phyloP scores from a whole-genome alignment of 2,113 vertebrate genomes.

The Crocuta crocuta region DNA sequence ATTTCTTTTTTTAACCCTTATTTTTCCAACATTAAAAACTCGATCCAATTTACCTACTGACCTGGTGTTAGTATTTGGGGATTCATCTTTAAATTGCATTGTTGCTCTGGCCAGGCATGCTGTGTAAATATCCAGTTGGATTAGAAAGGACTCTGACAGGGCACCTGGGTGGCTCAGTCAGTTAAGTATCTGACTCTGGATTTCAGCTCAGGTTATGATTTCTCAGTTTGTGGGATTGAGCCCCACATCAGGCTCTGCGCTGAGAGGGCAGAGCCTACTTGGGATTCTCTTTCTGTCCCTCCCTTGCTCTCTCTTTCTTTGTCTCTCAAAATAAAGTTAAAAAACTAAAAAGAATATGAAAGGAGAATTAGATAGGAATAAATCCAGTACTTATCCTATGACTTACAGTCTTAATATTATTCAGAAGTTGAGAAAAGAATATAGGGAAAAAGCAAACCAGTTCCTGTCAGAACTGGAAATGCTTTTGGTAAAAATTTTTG shows the following conservation, averaged over 20 bases:
- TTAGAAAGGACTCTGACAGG: slow-evolving; percentile 40
- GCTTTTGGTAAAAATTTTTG: background rate
- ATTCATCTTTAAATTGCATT: background rate
- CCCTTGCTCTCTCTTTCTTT: too few relatives aligned
- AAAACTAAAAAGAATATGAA: slow-evolving; percentile 40
- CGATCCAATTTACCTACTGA: background rate
- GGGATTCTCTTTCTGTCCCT: too few relatives aligned
- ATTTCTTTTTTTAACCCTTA: background rate
- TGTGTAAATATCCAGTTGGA: slow-evolving; percentile 13
- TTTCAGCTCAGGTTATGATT: too few relatives aligned
- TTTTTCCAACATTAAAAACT: slow-evolving; percentile 43
- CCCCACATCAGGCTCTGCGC: too few relatives aligned
- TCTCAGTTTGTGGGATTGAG: too few relatives aligned
- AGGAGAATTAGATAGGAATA: background rate
- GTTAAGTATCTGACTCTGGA: too few relatives aligned
- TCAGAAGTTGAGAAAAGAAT: background rate
- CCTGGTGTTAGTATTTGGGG: background rate
- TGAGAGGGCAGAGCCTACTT: too few relatives aligned
- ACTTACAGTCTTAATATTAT: background rate
- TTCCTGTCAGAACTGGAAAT: background rate
- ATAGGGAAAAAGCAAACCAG: background rate
- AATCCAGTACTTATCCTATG: background rate
- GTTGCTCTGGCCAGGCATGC: background rate
- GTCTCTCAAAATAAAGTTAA: too few relatives aligned
- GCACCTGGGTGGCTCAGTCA: too few relatives aligned